Conservation (phyloP, 2,113 vertebrate genomes). For the Ptilonorhynchus violaceus region DNA sequence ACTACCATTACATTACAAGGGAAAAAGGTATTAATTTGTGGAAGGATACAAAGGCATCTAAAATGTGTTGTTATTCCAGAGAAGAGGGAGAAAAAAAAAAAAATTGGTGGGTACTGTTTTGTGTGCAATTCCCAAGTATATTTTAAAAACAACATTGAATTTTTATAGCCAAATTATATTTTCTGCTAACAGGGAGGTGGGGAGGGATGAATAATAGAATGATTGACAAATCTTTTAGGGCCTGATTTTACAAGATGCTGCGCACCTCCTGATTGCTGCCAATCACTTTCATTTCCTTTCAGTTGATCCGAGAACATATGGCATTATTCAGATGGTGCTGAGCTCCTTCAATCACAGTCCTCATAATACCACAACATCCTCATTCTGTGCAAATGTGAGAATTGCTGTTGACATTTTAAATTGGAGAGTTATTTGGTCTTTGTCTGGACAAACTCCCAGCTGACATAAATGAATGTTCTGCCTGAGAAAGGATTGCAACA, state of each 20-base stretch:
- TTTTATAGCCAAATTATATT: slow-evolving; percentile 72
- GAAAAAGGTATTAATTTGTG: neutral
- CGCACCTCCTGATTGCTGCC: slow-evolving; percentile 60
- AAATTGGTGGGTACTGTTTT: slow-evolving; percentile 46
- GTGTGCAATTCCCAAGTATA: slow-evolving; percentile 54
- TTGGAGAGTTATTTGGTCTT: slow-evolving; percentile 58
- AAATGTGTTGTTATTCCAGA: neutral
- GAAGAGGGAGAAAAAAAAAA: neutral
- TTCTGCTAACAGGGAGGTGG: slow-evolving; percentile 22
- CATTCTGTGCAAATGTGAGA: slow-evolving; percentile 58
- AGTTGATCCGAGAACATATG: slow-evolving; percentile 49
- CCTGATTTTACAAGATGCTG: slow-evolving; percentile 66
- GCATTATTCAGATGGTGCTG: slow-evolving; percentile 67
- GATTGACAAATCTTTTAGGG: slow-evolving; percentile 68
- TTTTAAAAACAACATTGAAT: slow-evolving; percentile 56
- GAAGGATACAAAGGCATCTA: neutral
- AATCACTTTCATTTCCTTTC: slow-evolving; percentile 60
- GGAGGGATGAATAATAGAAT: slow-evolving; percentile 51
- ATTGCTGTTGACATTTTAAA: slow-evolving; percentile 53
- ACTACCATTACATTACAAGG: neutral
- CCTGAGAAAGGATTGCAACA: neutral
- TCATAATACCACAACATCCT: slow-evolving; percentile 44
- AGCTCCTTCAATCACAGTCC: slow-evolving; percentile 57
- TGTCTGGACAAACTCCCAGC: slow-evolving; percentile 37
- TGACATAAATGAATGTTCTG: slow-evolving; percentile 13